phyloP scores from a whole-genome alignment of 2,797 vertebrate species.

The Euphonia xanthogaster region DNA sequence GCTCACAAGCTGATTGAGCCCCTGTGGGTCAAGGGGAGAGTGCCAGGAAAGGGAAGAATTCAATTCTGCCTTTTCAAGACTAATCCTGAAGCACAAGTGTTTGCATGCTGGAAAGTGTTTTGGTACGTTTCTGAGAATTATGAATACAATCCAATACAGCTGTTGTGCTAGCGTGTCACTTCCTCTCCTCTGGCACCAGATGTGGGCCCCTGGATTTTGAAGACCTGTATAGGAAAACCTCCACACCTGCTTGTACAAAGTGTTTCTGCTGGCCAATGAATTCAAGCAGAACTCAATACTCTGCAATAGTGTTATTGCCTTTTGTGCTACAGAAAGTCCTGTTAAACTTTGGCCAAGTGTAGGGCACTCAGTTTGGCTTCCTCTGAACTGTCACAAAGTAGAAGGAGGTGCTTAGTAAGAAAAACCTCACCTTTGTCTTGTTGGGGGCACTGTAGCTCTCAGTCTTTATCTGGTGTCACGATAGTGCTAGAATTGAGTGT shows the following conservation, averaged over 20 bases:
- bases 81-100: neutral
- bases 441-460: neutral
- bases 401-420: neutral
- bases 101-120: neutral
- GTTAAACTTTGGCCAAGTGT: neutral
- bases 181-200: neutral
- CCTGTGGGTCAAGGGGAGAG: constrained; percentile 11
- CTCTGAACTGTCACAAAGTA: neutral
- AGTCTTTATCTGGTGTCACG: neutral
- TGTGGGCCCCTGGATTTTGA: neutral
- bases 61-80: neutral
- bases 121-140: constrained; percentile 2
- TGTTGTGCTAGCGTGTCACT: neutral
- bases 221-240: neutral
- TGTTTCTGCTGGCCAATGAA: neutral
- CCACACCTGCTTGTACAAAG: neutral
- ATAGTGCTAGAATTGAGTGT: neutral
- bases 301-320: neutral
- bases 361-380: neutral
- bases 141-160: constrained; percentile 1
- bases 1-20: constrained; percentile 5
- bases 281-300: neutral
- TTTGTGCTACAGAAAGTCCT: neutral
- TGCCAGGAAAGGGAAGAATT: constrained; percentile 42
- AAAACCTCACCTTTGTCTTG: neutral